These are phyloP conservation scores for Conops quadrifasciatus DNA, from an alignment of 2,888 invertebrate species.

Conservation along the genomic window DNA sequence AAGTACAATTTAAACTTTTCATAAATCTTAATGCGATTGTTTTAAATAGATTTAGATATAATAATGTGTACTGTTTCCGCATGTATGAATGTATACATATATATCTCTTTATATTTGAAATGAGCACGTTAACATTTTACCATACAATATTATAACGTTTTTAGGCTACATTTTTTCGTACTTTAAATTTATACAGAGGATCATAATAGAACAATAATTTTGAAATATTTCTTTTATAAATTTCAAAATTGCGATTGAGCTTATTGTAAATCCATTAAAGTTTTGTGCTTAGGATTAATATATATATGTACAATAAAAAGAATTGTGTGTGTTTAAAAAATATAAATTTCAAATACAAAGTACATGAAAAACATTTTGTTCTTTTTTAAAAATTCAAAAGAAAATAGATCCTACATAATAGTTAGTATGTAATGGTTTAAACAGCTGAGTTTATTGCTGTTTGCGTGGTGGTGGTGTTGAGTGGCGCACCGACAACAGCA, in stretches of 20 bases:
- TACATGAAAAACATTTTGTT: background rate
- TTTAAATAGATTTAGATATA: too few species aligned
- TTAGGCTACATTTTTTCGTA: conserved; percentile 5
- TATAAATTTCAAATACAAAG: too few species aligned
- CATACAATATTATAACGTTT: conserved; percentile 8
- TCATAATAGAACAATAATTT: conserved; percentile 24
- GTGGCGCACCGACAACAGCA: conserved; percentile 38
- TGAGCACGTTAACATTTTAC: conserved; percentile 6
- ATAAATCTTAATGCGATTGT: background rate
- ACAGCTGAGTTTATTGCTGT: conserved; percentile 62
- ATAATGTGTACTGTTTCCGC: background rate
- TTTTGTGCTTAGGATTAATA: conserved; percentile 21
- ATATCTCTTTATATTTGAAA: conserved; percentile 9
- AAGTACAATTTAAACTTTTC: background rate
- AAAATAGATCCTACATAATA: too few species aligned
- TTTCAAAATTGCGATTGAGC: conserved; percentile 44
- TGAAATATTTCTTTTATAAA: conserved; percentile 39
- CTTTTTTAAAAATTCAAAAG: background rate
- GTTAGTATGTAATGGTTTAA: conserved; percentile 47
- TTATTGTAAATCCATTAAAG: conserved; percentile 17
- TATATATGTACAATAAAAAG: conserved; percentile 27
- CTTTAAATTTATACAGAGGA: conserved; percentile 21
- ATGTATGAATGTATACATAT: conserved; percentile 26
- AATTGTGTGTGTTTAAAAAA: too few species aligned
- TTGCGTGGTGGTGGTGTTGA: conserved; percentile 49